Evolutionary conservation across 1,140 invertebrate species (phyloP), one percentile per base, ranked within the genome.

Genomic region (Drosophila equinoxialis): DNA sequence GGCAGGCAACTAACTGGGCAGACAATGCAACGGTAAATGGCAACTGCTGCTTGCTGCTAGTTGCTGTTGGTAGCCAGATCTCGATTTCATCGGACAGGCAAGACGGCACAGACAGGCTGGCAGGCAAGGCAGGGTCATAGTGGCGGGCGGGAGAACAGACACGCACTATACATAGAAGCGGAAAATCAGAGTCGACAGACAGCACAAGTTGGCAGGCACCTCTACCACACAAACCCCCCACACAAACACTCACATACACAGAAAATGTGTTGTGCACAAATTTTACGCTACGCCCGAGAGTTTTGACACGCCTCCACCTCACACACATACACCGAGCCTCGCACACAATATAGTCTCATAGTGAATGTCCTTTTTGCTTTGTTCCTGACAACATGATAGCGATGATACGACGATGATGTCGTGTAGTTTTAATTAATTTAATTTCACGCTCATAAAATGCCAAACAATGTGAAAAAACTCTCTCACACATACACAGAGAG

Each of bases 361-460:
- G 14, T 41, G 60, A 39, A 35, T 62, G 60, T 73, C 66, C 69
- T 42, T 41, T 41, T 39, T 39, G 30, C 23, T 33, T 58, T 35
- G 10, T 45, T 8, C 14, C n/a, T 17, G 10, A n/a, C 35, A 6
- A 35, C 33, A 55, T 35, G 13, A 26, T 26, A 45, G 26, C 62
- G 62, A 42, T 68, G 55, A 23, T 26, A 55, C 54, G 42, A 26
- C 23, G 17, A 11, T 45, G 39, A 69, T 55, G 60, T 41, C 45
- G 74, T 81, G 64, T 72, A 87, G 80, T 83, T 87, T 87, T 89
- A 87, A 89, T 89, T 87, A 89, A 87, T 89, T 87, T 75, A 80
- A 87, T 89, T 87, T 87, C 54, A 81, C 68, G 74, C 84, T 83
- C 66, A 78, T 83, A 83, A 84, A 89, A 78, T 70, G 70, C 64